phyloP scores from a whole-genome alignment of 2,888 invertebrate genomes.

The Sepiola atlantica region DNA sequence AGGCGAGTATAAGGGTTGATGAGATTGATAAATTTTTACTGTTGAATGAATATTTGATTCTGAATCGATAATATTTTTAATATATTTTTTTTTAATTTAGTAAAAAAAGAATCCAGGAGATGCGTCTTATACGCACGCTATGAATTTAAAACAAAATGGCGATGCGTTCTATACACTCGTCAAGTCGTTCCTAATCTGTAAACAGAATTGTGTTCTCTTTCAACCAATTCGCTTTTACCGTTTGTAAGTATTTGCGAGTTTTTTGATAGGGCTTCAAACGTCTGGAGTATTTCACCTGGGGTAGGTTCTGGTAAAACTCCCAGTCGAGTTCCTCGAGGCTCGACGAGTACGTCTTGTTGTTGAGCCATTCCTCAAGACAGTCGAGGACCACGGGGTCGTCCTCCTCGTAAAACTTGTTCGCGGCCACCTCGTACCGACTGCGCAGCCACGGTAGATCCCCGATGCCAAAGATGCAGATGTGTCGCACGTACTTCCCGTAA shows the following conservation, averaged over 20 bases:
- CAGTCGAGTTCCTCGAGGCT: not conserved
- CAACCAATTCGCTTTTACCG: constrained; percentile 47
- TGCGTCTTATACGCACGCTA: too few species aligned
- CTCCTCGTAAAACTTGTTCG: constrained; percentile 67
- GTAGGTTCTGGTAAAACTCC: constrained; percentile 44
- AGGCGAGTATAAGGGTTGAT: too few species aligned
- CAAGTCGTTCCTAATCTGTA: too few species aligned
- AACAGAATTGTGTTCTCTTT: too few species aligned
- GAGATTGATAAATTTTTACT: too few species aligned
- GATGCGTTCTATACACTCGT: too few species aligned
- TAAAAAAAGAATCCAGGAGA: too few species aligned
- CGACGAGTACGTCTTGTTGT: not conserved
- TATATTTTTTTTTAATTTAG: too few species aligned
- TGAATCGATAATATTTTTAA: too few species aligned
- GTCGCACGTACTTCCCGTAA: constrained; percentile 56
- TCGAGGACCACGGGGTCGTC: constrained; percentile 58
- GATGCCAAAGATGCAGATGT: constrained; percentile 58
- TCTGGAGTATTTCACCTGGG: constrained; percentile 47
- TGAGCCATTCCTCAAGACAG: constrained; percentile 57
- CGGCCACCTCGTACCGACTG: constrained; percentile 66
- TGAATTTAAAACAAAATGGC: too few species aligned
- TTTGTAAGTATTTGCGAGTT: not conserved
- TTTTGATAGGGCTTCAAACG: not conserved
- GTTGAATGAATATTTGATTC: too few species aligned
- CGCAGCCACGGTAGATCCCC: constrained; percentile 66